These are phyloP conservation scores for Hetaerina titia DNA, from an alignment of 2,888 invertebrate genomes.

Conservation along the genomic window DNA sequence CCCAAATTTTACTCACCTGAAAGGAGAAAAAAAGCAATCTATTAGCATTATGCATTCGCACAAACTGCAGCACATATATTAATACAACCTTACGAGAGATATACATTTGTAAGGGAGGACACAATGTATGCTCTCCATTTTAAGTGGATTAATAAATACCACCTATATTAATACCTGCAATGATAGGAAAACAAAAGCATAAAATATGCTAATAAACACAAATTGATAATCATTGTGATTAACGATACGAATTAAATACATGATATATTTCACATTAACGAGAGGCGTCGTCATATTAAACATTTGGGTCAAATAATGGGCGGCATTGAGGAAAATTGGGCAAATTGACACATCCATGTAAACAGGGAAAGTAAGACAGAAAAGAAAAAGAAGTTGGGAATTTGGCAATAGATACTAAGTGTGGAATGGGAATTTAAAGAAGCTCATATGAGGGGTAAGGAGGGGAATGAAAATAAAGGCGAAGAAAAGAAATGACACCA, in stretches of 20 bases:
- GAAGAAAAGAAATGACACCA: background rate
- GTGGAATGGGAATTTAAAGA: background rate
- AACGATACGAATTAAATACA: too few relatives aligned
- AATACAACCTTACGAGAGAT: background rate
- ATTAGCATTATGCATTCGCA: background rate
- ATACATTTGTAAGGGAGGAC: too few relatives aligned
- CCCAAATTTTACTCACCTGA: constrained; percentile 44
- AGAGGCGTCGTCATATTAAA: too few relatives aligned
- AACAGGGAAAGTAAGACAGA: background rate
- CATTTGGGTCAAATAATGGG: too few relatives aligned
- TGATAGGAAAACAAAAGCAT: too few relatives aligned
- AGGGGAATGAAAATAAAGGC: background rate
- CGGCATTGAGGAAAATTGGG: too few relatives aligned
- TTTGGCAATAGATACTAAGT: too few relatives aligned
- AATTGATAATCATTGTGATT: background rate
- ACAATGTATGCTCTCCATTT: too few relatives aligned
- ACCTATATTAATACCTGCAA: too few relatives aligned
- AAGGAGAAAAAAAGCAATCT: background rate
- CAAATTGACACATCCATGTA: too few relatives aligned
- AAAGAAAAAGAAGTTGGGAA: background rate
- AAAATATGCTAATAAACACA: background rate
- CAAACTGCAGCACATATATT: background rate
- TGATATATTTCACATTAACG: too few relatives aligned
- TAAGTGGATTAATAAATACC: too few relatives aligned
- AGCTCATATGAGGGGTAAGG: background rate